Evolutionary conservation across 2,888 invertebrate genomes (phyloP).

Genomic region (Biston betularia): DNA sequence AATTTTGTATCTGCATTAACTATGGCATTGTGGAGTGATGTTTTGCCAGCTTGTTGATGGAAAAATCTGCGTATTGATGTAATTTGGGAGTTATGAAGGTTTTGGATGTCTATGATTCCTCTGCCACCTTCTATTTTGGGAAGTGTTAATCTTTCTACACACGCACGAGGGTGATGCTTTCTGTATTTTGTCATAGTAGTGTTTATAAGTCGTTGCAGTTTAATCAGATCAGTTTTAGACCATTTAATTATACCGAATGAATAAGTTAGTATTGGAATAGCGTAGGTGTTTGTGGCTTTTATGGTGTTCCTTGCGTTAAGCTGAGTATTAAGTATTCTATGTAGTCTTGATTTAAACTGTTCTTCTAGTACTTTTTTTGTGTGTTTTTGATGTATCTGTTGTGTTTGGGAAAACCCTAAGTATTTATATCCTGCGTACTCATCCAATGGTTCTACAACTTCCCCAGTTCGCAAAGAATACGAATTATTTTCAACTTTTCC

Average conservation of each 20-base stretch:
- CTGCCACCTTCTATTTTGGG: background rate
- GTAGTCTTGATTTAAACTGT: background rate
- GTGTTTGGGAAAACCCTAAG: background rate
- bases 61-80: background rate
- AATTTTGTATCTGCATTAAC: too few species aligned
- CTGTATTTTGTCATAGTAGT: background rate
- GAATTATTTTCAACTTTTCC: background rate
- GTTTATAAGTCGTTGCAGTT: background rate
- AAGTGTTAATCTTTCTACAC: background rate
- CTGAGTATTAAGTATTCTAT: background rate
- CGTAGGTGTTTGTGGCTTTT: background rate
- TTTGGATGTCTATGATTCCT: background rate
- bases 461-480: background rate
- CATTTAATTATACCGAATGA: background rate
- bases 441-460: background rate
- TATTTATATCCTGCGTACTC: background rate
- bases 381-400: background rate
- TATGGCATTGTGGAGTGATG: too few species aligned
- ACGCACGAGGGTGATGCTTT: background rate
- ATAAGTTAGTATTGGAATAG: background rate
- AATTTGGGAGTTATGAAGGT: background rate
- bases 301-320: background rate
- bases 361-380: background rate
- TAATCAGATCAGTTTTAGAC: background rate
- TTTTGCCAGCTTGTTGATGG: slow-evolving; percentile 7